A percentile compares a stretch with the other conserved stretches of the same genome.
phyloP scores from a whole-genome alignment of 2,113 vertebrate genomes.

The Columba janthina region DNA sequence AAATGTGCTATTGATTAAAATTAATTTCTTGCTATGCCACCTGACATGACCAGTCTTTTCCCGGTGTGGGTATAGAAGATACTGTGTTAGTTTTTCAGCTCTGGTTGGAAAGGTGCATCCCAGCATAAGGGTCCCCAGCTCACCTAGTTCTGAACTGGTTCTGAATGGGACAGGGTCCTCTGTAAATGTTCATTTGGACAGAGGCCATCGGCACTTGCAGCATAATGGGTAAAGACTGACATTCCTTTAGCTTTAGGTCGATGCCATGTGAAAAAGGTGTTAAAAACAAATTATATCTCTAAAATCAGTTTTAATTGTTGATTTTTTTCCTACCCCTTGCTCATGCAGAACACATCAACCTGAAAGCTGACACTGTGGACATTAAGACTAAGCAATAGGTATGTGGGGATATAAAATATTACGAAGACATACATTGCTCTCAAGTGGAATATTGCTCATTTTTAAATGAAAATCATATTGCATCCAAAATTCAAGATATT shows the following conservation, averaged over 20 bases:
- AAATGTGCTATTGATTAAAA: neutral
- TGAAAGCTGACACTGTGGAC: neutral
- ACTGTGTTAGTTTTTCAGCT: neutral
- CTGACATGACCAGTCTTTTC: neutral
- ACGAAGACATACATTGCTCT: neutral
- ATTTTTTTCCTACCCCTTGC: neutral
- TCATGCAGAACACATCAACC: neutral
- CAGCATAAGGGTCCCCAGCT: neutral
- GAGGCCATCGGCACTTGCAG: neutral
- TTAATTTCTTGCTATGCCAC: neutral
- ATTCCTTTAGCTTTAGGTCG: rapidly evolving
- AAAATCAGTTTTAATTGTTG: neutral
- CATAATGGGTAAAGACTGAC: neutral
- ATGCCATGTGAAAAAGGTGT: neutral
- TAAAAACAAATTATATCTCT: rapidly evolving
- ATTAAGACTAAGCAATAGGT: neutral
- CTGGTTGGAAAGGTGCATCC: neutral
- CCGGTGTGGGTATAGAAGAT: neutral
- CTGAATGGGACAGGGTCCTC: neutral
- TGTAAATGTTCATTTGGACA: neutral
- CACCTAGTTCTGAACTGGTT: neutral
- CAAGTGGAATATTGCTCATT: neutral
- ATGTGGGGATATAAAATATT: neutral
- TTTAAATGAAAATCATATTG: neutral
- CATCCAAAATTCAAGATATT: neutral